phyloP scores from a whole-genome alignment of 2,113 vertebrate species.

The Brachypteracias leptosomus region DNA sequence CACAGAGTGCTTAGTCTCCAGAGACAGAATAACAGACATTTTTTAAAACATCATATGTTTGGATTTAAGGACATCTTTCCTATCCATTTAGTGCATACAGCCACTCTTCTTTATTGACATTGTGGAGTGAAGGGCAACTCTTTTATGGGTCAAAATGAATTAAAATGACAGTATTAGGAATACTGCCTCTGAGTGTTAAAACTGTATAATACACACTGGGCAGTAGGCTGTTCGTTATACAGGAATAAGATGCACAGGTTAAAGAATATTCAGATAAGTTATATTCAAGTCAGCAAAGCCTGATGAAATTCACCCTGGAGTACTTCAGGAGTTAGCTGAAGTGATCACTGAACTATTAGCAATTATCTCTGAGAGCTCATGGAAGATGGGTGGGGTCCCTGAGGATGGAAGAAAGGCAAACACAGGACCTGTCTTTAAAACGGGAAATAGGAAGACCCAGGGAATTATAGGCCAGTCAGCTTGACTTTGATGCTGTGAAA shows the following conservation, averaged over 20 bases:
- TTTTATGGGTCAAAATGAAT: neutral
- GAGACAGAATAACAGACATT: neutral
- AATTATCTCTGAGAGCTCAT: slow-evolving; percentile 18
- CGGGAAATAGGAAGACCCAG: neutral
- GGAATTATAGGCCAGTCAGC: neutral
- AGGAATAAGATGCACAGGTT: neutral
- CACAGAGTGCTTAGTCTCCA: neutral
- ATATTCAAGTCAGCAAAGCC: neutral
- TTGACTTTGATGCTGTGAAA: slow-evolving; percentile 31
- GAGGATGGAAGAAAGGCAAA: neutral
- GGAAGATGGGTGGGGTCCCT: neutral
- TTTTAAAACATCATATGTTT: neutral
- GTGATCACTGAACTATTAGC: slow-evolving; percentile 20
- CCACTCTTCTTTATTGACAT: neutral
- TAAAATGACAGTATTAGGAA: neutral
- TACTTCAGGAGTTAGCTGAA: neutral
- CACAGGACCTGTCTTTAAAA: neutral
- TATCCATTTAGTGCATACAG: neutral
- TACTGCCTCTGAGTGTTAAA: neutral
- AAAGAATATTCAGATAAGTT: slow-evolving; percentile 21
- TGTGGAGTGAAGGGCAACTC: neutral
- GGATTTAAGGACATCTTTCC: neutral
- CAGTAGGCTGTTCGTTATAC: neutral
- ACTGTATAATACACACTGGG: neutral
- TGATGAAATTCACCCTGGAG: neutral